Evolutionary conservation across 2,797 vertebrate genomes (phyloP).

Genomic region (Masticophis lateralis): DNA sequence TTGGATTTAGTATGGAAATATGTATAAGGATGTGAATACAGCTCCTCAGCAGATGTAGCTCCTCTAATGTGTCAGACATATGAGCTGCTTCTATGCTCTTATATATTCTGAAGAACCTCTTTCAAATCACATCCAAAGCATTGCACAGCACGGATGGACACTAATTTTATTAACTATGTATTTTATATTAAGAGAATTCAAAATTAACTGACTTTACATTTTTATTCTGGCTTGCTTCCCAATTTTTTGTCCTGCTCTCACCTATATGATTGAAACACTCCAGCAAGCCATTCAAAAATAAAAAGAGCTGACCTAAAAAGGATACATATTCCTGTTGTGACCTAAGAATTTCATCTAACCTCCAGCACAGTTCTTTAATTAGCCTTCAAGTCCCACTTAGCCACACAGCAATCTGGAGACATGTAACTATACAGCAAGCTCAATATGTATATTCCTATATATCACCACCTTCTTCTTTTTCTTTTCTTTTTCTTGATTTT

Average conservation of each 20-base stretch:
- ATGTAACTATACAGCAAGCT: not conserved
- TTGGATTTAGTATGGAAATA: not conserved
- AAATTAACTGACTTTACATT: not conserved
- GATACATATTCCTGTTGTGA: not conserved
- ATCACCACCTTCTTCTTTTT: not conserved
- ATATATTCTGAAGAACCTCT: not conserved
- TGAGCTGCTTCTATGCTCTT: not conserved
- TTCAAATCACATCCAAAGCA: not conserved
- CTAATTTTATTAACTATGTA: not conserved
- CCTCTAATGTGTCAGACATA: not conserved
- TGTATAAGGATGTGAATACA: not conserved
- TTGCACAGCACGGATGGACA: not conserved
- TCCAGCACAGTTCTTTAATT: not conserved
- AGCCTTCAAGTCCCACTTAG: not conserved
- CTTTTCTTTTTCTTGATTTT: not conserved
- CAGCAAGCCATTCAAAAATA: not conserved
- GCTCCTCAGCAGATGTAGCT: not conserved
- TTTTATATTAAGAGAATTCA: not conserved
- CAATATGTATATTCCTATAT: not conserved
- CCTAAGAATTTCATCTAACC: not conserved
- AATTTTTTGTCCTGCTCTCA: not conserved
- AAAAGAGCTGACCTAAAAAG: not conserved
- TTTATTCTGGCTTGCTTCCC: not conserved
- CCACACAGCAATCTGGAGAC: not conserved
- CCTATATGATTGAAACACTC: not conserved